Percentiles rank a stretch among this genome's conserved stretches.
phyloP scores from a whole-genome alignment of 2,888 invertebrate genomes.

The Machimus rusticus region DNA sequence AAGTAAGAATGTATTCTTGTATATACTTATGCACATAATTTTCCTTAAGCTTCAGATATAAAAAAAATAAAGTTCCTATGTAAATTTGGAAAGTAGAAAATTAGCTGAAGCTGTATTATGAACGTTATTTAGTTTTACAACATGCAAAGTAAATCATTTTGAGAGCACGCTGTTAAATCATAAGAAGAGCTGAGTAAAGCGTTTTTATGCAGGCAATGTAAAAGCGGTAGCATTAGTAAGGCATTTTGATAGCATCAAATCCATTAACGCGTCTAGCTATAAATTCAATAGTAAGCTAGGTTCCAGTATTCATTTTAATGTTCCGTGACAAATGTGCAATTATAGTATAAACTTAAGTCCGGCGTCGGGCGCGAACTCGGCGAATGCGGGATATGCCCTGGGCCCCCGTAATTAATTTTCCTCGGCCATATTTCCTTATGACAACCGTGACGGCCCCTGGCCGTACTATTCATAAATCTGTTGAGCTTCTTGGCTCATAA shows the following conservation, averaged over 20 bases:
- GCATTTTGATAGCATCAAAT: not conserved
- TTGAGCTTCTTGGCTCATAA: conserved; percentile 47
- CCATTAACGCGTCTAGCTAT: not conserved
- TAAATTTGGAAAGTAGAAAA: too few species aligned
- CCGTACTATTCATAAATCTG: conserved; percentile 43
- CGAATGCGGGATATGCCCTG: not conserved
- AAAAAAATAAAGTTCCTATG: too few species aligned
- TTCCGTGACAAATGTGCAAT: conserved; percentile 22
- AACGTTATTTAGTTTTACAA: too few species aligned
- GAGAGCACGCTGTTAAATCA: not conserved
- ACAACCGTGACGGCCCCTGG: conserved; percentile 42
- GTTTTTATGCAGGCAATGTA: not conserved
- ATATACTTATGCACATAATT: too few species aligned
- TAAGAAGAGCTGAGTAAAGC: not conserved
- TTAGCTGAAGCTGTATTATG: too few species aligned
- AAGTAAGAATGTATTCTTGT: too few species aligned
- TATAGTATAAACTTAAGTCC: conserved; percentile 19
- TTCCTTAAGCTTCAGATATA: too few species aligned
- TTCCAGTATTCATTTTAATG: not conserved
- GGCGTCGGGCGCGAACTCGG: not conserved
- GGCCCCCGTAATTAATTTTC: conserved; percentile 13
- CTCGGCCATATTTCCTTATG: conserved; percentile 40
- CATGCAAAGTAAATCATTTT: too few species aligned
- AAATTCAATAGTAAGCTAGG: not conserved
- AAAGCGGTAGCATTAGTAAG: not conserved